These are phyloP conservation scores for Cataglyphis hispanica DNA, from an alignment of 1,140 invertebrate species.

Conservation along the genomic window DNA sequence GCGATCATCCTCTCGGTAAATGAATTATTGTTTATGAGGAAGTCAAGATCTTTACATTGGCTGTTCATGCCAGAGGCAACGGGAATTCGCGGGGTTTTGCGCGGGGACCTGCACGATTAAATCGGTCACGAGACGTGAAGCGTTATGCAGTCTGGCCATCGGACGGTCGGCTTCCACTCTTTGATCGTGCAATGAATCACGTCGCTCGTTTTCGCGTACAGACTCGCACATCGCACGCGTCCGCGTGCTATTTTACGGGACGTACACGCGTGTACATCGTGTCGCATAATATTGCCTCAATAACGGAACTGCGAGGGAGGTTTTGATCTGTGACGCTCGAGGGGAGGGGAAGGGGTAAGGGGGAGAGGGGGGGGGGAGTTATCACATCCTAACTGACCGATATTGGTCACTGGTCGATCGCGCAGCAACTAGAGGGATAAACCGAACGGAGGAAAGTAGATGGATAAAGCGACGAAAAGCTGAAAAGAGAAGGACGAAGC, in stretches of 20 bases:
- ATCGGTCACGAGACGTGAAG: conserved; percentile 33
- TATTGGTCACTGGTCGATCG: conserved; percentile 74
- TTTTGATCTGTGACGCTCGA: conserved; percentile 71
- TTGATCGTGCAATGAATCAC: conserved; percentile 42
- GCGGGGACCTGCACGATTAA: conserved; percentile 41
- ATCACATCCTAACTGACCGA: conserved; percentile 73
- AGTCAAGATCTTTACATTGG: conserved; percentile 18
- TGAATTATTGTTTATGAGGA: conserved; percentile 17
- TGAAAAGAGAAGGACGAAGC: conserved; percentile 35
- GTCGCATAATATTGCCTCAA: conserved; percentile 74
- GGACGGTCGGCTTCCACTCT: conserved; percentile 44
- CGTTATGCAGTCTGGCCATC: conserved; percentile 50
- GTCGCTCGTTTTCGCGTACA: conserved; percentile 49
- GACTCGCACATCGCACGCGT: conserved; percentile 60
- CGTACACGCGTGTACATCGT: conserved; percentile 54
- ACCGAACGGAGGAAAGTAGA: conserved; percentile 15
- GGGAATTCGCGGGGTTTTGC: conserved; percentile 46
- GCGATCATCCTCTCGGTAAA: not conserved
- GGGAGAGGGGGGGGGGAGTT: not conserved
- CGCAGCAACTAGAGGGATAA: conserved; percentile 29
- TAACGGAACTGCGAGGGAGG: conserved; percentile 61
- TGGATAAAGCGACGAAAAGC: conserved; percentile 31
- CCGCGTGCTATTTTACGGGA: conserved; percentile 64
- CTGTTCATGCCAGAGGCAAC: conserved; percentile 19
- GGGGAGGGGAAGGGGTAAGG: conserved; percentile 50